phyloP scores from a whole-genome alignment of 2,797 vertebrate genomes.

The Dermochelys coriacea region DNA sequence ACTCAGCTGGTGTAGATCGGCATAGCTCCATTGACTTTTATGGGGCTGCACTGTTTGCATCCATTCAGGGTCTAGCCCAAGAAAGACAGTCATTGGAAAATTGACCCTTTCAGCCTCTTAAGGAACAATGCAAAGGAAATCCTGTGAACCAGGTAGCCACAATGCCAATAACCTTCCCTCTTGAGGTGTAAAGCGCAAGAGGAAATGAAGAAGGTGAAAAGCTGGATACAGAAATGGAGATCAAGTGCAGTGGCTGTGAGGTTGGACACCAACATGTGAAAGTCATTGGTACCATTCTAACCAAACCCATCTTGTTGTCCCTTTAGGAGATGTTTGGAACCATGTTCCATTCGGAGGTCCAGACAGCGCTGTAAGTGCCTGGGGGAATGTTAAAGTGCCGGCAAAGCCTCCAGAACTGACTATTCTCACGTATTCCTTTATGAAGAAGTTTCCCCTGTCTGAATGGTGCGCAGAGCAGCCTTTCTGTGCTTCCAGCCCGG shows the following conservation, averaged over 20 bases:
- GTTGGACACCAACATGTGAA: neutral
- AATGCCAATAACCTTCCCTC: rapidly evolving
- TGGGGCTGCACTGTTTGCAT: neutral
- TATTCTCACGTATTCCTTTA: neutral
- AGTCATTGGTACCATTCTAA: neutral
- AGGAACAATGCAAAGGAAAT: neutral
- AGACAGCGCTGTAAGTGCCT: slow-evolving; percentile 81
- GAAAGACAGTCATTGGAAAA: neutral
- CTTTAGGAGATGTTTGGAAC: slow-evolving; percentile 86
- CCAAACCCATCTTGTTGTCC: neutral
- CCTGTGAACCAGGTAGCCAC: neutral
- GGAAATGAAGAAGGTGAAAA: neutral
- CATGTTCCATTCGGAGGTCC: slow-evolving; percentile 83
- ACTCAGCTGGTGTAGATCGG: rapidly evolving
- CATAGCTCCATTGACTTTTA: neutral
- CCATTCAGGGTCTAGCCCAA: neutral
- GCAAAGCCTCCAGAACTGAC: neutral
- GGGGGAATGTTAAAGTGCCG: rapidly evolving
- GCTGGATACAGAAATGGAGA: neutral
- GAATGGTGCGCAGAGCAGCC: neutral
- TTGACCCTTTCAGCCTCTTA: neutral
- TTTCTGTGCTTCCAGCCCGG: neutral
- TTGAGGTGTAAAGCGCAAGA: rapidly evolving
- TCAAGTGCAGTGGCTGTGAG: neutral
- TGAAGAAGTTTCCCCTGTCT: slow-evolving; percentile 10